Evolutionary conservation across 2,888 invertebrate genomes (phyloP).

Genomic region (Muschampia plurimacula): DNA sequence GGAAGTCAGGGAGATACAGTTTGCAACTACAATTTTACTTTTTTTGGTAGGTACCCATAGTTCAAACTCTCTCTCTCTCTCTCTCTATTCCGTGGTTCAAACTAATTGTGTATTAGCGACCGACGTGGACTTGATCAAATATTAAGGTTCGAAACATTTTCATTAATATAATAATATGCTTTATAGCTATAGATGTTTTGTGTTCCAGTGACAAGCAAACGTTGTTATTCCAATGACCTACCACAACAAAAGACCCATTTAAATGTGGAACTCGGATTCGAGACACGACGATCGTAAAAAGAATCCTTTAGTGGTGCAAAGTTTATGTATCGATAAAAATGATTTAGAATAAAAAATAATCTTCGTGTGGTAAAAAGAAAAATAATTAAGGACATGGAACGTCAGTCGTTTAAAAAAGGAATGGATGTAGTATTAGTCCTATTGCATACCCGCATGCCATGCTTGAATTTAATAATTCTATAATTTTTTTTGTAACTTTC

Average conservation of each 20-base stretch:
- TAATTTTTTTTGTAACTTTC: not conserved
- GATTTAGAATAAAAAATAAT: not conserved
- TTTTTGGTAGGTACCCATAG: too few species aligned
- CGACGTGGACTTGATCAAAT: not conserved
- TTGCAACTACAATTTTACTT: too few species aligned
- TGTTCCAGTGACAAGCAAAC: constrained; percentile 19
- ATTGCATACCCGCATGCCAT: not conserved
- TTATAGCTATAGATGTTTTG: not conserved
- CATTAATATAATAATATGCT: not conserved
- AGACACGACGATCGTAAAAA: constrained; percentile 79
- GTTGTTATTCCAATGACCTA: constrained; percentile 72
- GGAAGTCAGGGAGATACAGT: too few species aligned
- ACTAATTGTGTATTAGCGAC: too few species aligned
- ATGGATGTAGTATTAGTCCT: not conserved
- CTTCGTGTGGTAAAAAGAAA: too few species aligned
- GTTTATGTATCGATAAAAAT: constrained; percentile 30
- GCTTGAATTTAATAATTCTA: not conserved
- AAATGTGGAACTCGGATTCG: constrained; percentile 76
- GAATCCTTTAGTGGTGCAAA: constrained; percentile 64
- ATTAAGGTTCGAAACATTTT: not conserved
- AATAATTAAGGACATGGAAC: too few species aligned
- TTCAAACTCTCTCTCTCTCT: too few species aligned
- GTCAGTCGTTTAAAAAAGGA: too few species aligned
- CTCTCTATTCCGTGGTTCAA: too few species aligned
- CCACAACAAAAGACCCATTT: constrained; percentile 77